Evolutionary conservation across 1,140 invertebrate species (phyloP).

Genomic region (Ylistrum balloti): DNA sequence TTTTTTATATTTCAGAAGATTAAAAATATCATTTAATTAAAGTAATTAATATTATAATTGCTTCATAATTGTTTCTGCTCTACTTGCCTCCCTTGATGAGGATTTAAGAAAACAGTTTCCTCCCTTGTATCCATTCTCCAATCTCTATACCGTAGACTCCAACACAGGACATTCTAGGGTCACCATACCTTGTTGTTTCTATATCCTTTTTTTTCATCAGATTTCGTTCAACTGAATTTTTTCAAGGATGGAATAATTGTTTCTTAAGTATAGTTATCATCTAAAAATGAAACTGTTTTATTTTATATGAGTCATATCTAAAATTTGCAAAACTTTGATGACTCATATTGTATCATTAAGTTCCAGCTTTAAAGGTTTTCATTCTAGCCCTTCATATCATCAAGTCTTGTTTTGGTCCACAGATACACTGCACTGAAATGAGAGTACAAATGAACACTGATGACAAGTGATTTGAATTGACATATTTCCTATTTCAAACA

Average conservation of each 20-base stretch:
- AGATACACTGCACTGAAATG: not conserved
- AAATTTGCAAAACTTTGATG: not conserved
- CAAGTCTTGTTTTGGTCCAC: not conserved
- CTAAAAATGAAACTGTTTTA: not conserved
- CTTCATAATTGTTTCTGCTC: too few species aligned
- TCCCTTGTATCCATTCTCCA: too few species aligned
- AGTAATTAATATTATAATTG: too few species aligned
- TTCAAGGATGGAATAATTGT: not conserved
- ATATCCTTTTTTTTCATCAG: not conserved
- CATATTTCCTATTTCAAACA: not conserved
- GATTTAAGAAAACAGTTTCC: too few species aligned
- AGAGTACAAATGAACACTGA: not conserved
- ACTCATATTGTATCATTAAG: not conserved
- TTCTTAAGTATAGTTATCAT: not conserved
- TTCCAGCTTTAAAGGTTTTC: not conserved
- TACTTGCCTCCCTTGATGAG: too few species aligned
- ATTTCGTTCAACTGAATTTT: not conserved
- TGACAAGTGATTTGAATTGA: not conserved
- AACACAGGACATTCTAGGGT: too few species aligned
- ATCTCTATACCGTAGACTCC: too few species aligned
- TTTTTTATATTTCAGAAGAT: too few species aligned
- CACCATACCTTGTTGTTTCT: too few species aligned
- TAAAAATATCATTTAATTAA: too few species aligned
- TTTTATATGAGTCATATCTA: constrained; percentile 29
- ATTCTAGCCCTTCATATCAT: not conserved